Base-by-base conservation (phyloP, 2,888 invertebrate genomes). In the Drosophila austrosaltans region DNA sequence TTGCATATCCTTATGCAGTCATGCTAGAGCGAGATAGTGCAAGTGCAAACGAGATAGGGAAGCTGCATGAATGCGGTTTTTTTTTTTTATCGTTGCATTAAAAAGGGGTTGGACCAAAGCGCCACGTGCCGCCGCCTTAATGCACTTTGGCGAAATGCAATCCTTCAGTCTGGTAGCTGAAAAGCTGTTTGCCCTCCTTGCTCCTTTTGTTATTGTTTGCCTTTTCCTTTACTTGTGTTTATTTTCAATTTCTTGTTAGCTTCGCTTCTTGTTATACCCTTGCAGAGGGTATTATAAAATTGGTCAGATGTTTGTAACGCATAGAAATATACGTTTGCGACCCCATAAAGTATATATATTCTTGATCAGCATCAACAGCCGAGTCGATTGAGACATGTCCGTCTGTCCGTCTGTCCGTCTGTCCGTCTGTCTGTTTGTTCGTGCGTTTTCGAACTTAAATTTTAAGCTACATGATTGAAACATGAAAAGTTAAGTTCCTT, bases 81-180 rank as follows among this genome's bases (percentile, higher is more conserved):
- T 28, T 2, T 28, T 36, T 28, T 2, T 28, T 36, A 2, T 57
- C 65, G 58, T 53, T 60, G 69, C 65, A 66, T 28, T 44, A 30
- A 16, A 16, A 16, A 39, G 30, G 12, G 30, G 53, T 22, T 16
- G 16, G 36, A 36, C 36, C 20, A 16, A 36, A 39, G 20, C 30
- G 39, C 53, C n/a, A 10, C 44, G 8, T 12, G 6, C 53, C 22
- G 4, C 36, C 39, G n/a, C n/a, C 28, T 16, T 22, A 48, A 36
- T 58, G 53, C 56, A 30, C 22, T 39, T 56, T 7, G 58, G 66
- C 62, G 58, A 62, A 72, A 72, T 72, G 72, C 72, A 72, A 66
- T 72, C 72, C 72, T 48, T 25, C 16, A 25, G 30, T 30, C 30
- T 30, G 5, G 30, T 5, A 30, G 30, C 20, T n/a, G n/a, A 3